Evolutionary conservation across 2,888 invertebrate species (phyloP).

Genomic region (Dorcus parallelipipedus): DNA sequence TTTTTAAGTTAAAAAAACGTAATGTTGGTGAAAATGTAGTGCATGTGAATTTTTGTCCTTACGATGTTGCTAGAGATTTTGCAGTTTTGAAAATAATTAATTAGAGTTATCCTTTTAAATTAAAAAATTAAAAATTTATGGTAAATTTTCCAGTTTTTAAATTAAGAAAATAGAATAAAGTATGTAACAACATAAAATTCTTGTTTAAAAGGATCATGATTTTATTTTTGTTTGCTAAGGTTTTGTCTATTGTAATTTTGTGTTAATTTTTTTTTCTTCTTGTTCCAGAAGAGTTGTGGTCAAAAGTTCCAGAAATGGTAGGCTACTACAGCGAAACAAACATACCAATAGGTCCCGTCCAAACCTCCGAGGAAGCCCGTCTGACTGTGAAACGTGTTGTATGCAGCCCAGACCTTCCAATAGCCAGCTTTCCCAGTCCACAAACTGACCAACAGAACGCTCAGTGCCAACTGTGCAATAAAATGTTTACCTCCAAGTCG

Average conservation of each 20-base stretch:
- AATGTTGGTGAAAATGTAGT: too few species aligned
- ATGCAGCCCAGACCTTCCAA: conserved; percentile 58
- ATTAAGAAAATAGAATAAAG: too few species aligned
- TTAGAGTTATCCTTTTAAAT: too few species aligned
- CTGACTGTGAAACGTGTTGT: conserved; percentile 53
- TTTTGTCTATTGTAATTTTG: background rate
- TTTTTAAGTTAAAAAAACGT: too few species aligned
- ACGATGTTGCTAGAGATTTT: too few species aligned
- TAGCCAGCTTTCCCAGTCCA: conserved; percentile 39
- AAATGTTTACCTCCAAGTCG: conserved; percentile 43
- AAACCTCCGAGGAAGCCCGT: conserved; percentile 38
- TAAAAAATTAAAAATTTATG: too few species aligned
- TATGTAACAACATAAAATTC: too few species aligned
- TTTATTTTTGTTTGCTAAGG: background rate
- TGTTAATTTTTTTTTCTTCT: conserved; percentile 31
- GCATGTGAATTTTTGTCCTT: too few species aligned
- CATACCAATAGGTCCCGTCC: conserved; percentile 44
- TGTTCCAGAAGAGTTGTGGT: conserved; percentile 51
- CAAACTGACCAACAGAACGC: conserved; percentile 11
- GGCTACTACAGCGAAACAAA: conserved; percentile 51
- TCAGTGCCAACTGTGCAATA: conserved; percentile 47
- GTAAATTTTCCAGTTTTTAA: too few species aligned
- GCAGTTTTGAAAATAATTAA: too few species aligned
- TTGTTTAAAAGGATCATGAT: too few species aligned
- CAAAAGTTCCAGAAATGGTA: conserved; percentile 47